These are phyloP conservation scores for Centropyge bicolor DNA, from an alignment of 2,797 vertebrate genomes.

Conservation along the genomic window DNA sequence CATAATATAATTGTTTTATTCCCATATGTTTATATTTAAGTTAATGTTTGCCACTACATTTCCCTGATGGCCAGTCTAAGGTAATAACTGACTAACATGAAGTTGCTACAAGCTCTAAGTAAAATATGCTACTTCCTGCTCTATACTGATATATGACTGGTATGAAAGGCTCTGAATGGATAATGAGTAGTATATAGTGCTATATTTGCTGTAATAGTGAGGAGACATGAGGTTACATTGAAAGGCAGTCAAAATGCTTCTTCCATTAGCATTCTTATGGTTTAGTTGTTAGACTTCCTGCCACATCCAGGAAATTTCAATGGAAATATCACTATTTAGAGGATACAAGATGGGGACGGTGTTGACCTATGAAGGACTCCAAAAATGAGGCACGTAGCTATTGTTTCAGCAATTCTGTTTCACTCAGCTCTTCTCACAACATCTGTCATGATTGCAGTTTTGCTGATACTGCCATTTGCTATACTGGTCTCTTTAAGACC, in stretches of 20 bases:
- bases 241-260: constrained; percentile 11
- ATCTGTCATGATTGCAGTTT: neutral
- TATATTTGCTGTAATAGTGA: constrained; percentile 1
- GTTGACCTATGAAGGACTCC: neutral
- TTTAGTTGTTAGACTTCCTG: neutral
- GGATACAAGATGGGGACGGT: neutral
- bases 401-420: neutral
- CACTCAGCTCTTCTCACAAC: neutral
- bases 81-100: neutral
- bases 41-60: neutral
- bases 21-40: neutral
- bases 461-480: neutral
- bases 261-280: neutral
- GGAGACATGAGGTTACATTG: neutral
- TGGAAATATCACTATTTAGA: neutral
- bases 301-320: neutral
- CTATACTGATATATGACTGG: neutral
- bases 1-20: neutral
- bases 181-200: constrained; percentile 2
- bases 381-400: constrained; percentile 24
- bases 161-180: constrained; percentile 4
- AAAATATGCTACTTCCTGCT: constrained; percentile 11
- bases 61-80: neutral
- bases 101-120: neutral
- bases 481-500: neutral